These are phyloP conservation scores for Varanus komodoensis DNA, from an alignment of 2,113 vertebrate species.

Conservation along the genomic window DNA sequence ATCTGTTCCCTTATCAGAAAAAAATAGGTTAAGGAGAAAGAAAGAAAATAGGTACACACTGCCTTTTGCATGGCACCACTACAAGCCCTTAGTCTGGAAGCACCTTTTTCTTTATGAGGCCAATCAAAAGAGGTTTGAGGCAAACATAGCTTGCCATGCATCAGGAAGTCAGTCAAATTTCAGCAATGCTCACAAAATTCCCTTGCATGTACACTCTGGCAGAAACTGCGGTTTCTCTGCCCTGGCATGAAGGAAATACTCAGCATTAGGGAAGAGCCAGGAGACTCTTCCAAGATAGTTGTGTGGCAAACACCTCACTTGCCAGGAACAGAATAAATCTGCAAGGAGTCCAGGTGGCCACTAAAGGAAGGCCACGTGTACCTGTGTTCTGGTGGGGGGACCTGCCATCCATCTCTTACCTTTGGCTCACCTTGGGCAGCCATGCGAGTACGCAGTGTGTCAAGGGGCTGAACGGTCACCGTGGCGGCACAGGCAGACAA, in stretches of 20 bases:
- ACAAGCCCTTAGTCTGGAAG: no score
- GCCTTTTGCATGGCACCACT: no score
- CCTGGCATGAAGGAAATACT: neutral
- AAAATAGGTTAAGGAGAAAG: no score
- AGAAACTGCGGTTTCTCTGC: neutral
- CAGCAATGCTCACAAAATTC: neutral
- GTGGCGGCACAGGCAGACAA: slow-evolving; percentile 88
- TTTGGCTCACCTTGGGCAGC: slow-evolving; percentile 97
- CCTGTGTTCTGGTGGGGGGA: neutral
- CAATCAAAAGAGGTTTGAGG: slow-evolving; percentile 14
- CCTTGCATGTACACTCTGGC: neutral
- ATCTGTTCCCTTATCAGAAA: no score
- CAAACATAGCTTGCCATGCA: neutral
- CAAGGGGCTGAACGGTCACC: slow-evolving; percentile 88
- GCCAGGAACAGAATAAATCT: neutral
- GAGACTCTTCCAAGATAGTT: neutral
- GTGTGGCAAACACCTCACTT: neutral
- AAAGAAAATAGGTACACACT: no score
- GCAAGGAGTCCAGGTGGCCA: neutral
- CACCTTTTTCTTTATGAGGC: neutral
- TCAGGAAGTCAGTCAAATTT: neutral
- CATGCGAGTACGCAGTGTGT: slow-evolving; percentile 93
- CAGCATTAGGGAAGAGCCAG: neutral
- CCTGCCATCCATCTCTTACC: slow-evolving; percentile 68
- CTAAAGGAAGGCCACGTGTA: accelerated